Base-by-base conservation (phyloP, 2,113 vertebrate species). In the Rhipidura dahli region DNA sequence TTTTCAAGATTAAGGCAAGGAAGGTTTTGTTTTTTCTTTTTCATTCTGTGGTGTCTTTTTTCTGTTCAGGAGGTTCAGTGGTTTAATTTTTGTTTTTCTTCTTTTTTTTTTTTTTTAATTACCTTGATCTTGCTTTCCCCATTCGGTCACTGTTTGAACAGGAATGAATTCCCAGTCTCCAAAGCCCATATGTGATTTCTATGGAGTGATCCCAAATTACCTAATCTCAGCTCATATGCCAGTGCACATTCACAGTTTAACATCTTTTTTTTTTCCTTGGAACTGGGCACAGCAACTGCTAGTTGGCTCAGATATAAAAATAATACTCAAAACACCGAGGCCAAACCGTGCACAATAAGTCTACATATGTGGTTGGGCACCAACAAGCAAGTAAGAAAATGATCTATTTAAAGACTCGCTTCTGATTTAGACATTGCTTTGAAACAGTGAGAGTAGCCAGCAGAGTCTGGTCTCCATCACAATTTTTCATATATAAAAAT, bases 401-500 rank as follows among this genome's bases (percentile, higher is more conserved):
- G 63, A 93, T 94, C 90, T 96, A 63, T 95, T 94, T 47, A 30
- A 90, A 97, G 83, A 91, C 93, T 97, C 83, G 91, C 91, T 96
- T 94, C 94, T 91, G 94, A 97, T 87, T 97, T 87, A 37, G 90
- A 79, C 87, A 70, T 60, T 91, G 78, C 95, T 97, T 96, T 96
- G 90, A 97, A 97, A 95, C 82, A 77, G 75, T 76, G 45, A 5
- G 35, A 80, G 93, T 95, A 95, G 93, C 96, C 68, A 83, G 95
- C 59, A 86, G 87, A 96, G 56, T 87, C 95, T 97, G 88, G 72
- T 94, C 96, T 97, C 89, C 93, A 95, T 97, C 95, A 97, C 82
- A 60, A 90, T 96, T 97, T 97, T 97, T 97, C 90, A 94, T 97
- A 98, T 96, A 90, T 95, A 97, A 97, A 96, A 96, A 97, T 96